Conservation (phyloP, 2,888 invertebrate genomes). For the Dynastes tityus region DNA sequence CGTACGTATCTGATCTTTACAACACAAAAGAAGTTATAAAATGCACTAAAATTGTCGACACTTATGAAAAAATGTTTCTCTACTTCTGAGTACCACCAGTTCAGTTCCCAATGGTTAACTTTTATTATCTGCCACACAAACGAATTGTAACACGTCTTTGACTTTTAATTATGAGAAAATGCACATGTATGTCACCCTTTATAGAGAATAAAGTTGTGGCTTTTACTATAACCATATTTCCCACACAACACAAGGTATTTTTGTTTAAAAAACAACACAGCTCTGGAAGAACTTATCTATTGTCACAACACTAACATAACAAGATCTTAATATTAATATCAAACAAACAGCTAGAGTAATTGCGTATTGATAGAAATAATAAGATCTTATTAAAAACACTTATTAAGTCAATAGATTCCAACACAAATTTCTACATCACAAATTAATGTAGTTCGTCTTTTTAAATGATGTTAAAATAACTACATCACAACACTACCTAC, state of each 20-base stretch:
- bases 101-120: constrained; percentile 4
- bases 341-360: constrained; percentile 27
- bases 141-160: constrained; percentile 28
- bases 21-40: constrained; percentile 24
- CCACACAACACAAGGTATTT: constrained; percentile 50
- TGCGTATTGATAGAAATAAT: constrained; percentile 42
- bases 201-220: constrained; percentile 20
- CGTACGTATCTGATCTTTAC: neutral
- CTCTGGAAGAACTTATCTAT: constrained; percentile 58
- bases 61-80: constrained; percentile 12
- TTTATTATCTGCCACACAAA: constrained; percentile 37
- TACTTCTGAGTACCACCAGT: constrained; percentile 18
- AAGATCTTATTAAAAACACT: constrained; percentile 46
- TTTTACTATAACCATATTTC: constrained; percentile 29
- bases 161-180: constrained; percentile 15
- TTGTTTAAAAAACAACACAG: constrained; percentile 51
- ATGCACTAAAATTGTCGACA: constrained; percentile 23
- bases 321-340: constrained; percentile 50
- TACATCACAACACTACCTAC: constrained; percentile 55
- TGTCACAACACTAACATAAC: constrained; percentile 54
- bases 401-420: constrained; percentile 32
- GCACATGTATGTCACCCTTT: constrained; percentile 27
- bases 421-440: constrained; percentile 44
- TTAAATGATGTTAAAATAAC: constrained; percentile 46
- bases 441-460: constrained; percentile 27